Percentiles rank a stretch among this genome's conserved stretches.
These are phyloP conservation scores for Deroplatys truncata DNA, from an alignment of 2,888 invertebrate genomes.

Conservation along the genomic window DNA sequence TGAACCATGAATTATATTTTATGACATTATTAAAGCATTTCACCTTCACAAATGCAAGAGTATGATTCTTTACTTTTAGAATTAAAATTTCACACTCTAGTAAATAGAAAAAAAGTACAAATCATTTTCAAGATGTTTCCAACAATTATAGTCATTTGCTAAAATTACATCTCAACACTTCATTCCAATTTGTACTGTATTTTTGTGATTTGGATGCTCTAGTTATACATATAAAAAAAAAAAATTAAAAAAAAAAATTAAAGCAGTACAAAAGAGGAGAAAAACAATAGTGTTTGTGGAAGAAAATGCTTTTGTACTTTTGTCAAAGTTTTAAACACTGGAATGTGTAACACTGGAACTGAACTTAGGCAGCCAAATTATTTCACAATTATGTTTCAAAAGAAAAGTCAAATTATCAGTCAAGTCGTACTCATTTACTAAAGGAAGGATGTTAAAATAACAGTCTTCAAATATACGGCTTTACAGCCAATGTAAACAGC, in stretches of 20 bases:
- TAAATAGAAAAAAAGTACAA: conserved; percentile 8
- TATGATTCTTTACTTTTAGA: background rate
- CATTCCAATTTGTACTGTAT: conserved; percentile 14
- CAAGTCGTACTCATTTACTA: background rate
- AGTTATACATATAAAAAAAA: background rate
- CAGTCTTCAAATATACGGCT: background rate
- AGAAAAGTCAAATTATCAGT: background rate
- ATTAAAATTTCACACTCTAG: conserved; percentile 10
- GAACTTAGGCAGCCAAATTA: background rate
- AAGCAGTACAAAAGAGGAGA: background rate
- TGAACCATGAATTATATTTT: conserved; percentile 12
- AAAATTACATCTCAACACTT: background rate
- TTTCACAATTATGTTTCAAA: background rate
- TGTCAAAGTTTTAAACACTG: conserved; percentile 17
- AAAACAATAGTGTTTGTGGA: background rate
- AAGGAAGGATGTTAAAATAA: background rate
- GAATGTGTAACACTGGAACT: conserved; percentile 16
- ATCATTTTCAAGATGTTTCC: conserved; percentile 3
- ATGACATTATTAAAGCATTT: conserved; percentile 20
- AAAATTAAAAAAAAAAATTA: background rate
- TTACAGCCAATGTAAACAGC: too few species aligned
- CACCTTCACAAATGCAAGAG: conserved; percentile 7
- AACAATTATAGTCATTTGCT: conserved; percentile 4
- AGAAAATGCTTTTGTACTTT: conserved; percentile 26
- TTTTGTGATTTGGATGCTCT: conserved; percentile 8